Percentiles rank a stretch among this genome's conserved stretches.
Evolutionary conservation across 2,113 vertebrate species (phyloP).

Genomic region (Eleginops maclovinus): DNA sequence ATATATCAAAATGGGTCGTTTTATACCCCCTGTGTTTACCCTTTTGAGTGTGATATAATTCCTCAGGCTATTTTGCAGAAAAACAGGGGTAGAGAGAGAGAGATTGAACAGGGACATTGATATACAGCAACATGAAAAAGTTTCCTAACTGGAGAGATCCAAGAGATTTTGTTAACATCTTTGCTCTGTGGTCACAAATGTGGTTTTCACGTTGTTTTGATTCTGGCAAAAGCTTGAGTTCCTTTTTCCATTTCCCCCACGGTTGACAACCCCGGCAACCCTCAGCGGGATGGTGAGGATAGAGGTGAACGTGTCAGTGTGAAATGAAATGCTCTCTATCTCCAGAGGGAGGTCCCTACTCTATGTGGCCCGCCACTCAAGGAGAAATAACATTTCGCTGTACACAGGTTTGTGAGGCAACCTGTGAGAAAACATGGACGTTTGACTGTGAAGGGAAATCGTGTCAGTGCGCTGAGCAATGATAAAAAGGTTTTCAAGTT

Average conservation of each 20-base stretch:
- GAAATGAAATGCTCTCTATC: slow-evolving; percentile 80
- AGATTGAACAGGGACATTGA: slow-evolving; percentile 28
- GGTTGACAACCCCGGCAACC: slow-evolving; percentile 74
- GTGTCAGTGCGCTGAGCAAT: not conserved
- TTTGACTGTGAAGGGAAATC: slow-evolving; percentile 60
- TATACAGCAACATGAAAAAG: slow-evolving; percentile 60
- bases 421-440: slow-evolving; percentile 56
- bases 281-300: slow-evolving; percentile 67
- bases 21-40: slow-evolving; percentile 56
- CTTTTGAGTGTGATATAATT: slow-evolving; percentile 55
- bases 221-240: slow-evolving; percentile 65
- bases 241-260: slow-evolving; percentile 76
- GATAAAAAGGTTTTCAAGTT: slow-evolving; percentile 39
- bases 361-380: slow-evolving; percentile 69
- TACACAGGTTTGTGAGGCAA: slow-evolving; percentile 56
- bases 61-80: slow-evolving; percentile 50
- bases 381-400: slow-evolving; percentile 70
- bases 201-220: slow-evolving; percentile 72
- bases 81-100: slow-evolving; percentile 9
- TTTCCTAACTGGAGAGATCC: slow-evolving; percentile 56
- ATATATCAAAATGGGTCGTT: slow-evolving; percentile 43
- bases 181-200: slow-evolving; percentile 73
- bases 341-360: slow-evolving; percentile 70
- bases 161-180: slow-evolving; percentile 56
- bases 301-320: slow-evolving; percentile 79